Evolutionary conservation across 2,113 vertebrate species (phyloP).

Genomic region (Macquaria australasica): DNA sequence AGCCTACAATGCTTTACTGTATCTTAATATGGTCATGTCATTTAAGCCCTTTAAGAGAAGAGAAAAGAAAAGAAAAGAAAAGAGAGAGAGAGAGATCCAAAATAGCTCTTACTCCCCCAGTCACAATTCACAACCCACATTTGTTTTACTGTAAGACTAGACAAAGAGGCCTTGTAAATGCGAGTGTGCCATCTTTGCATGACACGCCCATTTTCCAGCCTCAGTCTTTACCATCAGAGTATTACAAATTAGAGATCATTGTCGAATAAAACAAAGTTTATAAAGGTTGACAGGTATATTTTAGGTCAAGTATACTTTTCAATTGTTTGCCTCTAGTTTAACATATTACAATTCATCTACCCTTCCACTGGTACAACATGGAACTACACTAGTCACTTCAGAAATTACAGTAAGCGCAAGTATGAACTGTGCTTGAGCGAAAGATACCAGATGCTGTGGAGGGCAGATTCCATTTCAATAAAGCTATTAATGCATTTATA

Average conservation of each 20-base stretch:
- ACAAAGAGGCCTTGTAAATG: conserved; percentile 58
- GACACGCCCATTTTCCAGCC: conserved; percentile 11
- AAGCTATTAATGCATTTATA: conserved; percentile 33
- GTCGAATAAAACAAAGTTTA: conserved; percentile 2
- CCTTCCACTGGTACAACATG: not conserved
- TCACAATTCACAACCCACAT: conserved; percentile 46
- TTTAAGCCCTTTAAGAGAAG: not conserved
- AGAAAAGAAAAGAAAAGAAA: not conserved
- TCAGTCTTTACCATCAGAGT: not conserved
- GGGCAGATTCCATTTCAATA: conserved; percentile 30
- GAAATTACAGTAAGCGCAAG: not conserved
- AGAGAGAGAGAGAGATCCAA: conserved; percentile 17
- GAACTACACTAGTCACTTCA: not conserved
- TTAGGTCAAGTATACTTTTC: not conserved
- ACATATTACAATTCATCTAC: not conserved
- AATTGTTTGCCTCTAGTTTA: not conserved
- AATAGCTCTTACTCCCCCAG: conserved; percentile 47
- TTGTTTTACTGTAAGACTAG: conserved; percentile 51
- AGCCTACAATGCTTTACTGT: not conserved
- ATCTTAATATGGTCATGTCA: not conserved
- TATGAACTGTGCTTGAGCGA: not conserved
- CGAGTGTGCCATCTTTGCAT: conserved; percentile 12
- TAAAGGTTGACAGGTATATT: not conserved
- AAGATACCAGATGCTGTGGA: not conserved
- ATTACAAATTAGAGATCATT: not conserved